A percentile compares a stretch with the other conserved stretches of the same genome.
These are phyloP conservation scores for Drosophila pseudoobscura DNA, from an alignment of 1,140 invertebrate genomes.

Conservation along the genomic window DNA sequence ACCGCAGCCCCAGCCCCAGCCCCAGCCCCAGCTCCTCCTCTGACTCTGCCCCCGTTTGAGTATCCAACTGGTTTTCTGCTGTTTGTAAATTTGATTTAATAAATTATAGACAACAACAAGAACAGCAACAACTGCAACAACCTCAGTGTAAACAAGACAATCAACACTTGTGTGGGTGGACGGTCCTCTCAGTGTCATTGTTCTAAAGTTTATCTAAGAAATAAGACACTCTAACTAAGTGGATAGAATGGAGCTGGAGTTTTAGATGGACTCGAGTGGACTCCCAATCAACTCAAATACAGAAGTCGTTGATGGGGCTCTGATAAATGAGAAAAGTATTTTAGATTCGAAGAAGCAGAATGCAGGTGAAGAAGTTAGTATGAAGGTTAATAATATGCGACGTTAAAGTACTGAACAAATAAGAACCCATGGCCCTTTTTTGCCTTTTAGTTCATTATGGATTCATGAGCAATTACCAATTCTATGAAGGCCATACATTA, in stretches of 20 bases:
- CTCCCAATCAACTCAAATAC: constrained; percentile 19
- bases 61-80: constrained; percentile 62
- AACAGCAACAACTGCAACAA: constrained; percentile 52
- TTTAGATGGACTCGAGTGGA: not conserved
- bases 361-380: not conserved
- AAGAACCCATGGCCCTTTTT: too few species aligned
- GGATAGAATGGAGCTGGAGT: constrained; percentile 11
- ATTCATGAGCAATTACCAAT: too few species aligned
- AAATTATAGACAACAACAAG: constrained; percentile 59
- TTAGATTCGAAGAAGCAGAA: not conserved
- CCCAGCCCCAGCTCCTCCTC: too few species aligned
- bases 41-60: constrained; percentile 11
- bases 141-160: constrained; percentile 76
- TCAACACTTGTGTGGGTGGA: constrained; percentile 57
- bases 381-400: too few species aligned
- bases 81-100: constrained; percentile 71
- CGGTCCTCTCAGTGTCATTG: constrained; percentile 54
- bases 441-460: too few species aligned
- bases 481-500: too few species aligned
- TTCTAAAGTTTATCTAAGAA: constrained; percentile 73
- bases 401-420: too few species aligned
- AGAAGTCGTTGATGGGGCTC: constrained; percentile 3
- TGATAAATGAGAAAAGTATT: constrained; percentile 11
- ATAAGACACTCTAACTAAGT: constrained; percentile 61
- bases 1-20: too few species aligned